Conservation (phyloP, 2,888 invertebrate species). For the Orthosia incerta region DNA sequence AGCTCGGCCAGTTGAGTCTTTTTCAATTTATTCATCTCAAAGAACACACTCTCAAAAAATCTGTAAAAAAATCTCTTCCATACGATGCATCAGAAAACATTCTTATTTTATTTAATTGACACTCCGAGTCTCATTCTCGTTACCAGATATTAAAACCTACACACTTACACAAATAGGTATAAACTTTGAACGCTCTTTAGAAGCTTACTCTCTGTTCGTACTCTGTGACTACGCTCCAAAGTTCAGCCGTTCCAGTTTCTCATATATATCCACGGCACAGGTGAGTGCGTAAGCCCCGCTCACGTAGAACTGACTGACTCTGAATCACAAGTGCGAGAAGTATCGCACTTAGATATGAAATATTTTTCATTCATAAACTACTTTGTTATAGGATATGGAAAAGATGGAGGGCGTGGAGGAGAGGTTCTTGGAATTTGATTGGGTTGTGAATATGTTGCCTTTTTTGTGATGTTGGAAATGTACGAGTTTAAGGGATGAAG, state of each 20-base stretch:
- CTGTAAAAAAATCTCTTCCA: too few species aligned
- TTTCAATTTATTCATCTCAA: too few species aligned
- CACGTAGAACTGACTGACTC: slow-evolving; percentile 79
- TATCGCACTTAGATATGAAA: slow-evolving; percentile 76
- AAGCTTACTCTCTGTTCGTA: too few species aligned
- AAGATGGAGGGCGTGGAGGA: slow-evolving; percentile 37
- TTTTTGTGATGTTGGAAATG: slow-evolving; percentile 4
- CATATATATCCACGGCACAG: slow-evolving; percentile 65
- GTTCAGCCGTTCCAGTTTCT: slow-evolving; percentile 49
- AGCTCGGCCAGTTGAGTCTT: too few species aligned
- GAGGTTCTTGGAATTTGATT: slow-evolving; percentile 28
- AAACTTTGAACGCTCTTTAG: too few species aligned
- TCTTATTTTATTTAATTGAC: too few species aligned
- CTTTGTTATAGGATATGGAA: slow-evolving; percentile 63
- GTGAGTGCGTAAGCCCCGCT: slow-evolving; percentile 82
- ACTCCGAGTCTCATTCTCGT: too few species aligned
- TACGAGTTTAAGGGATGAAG: not conserved
- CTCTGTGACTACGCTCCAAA: not conserved
- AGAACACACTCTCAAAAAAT: too few species aligned
- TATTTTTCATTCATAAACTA: slow-evolving; percentile 80
- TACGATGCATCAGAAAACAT: too few species aligned
- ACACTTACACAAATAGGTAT: too few species aligned
- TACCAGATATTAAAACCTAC: too few species aligned
- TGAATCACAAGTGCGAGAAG: slow-evolving; percentile 80
- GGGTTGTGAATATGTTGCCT: slow-evolving; percentile 23